Evolutionary conservation across 2,888 invertebrate genomes (phyloP).

Genomic region (Zonitis immaculata): DNA sequence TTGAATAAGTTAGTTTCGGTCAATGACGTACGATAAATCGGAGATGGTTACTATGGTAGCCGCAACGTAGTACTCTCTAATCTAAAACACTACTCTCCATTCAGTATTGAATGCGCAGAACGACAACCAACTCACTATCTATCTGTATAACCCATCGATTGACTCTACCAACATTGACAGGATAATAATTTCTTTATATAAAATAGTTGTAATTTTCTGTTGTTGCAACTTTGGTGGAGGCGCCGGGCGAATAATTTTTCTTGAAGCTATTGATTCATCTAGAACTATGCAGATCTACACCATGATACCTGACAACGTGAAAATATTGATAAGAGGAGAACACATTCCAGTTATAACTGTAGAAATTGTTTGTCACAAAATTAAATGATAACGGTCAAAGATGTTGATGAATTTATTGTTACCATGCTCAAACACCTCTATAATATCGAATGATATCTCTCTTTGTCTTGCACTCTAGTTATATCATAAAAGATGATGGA

Average conservation of each 20-base stretch:
- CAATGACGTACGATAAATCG: slow-evolving; percentile 11
- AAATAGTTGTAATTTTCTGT: neutral
- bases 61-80: slow-evolving; percentile 11
- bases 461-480: neutral
- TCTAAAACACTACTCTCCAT: slow-evolving; percentile 6
- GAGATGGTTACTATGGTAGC: slow-evolving; percentile 14
- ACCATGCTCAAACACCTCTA: neutral
- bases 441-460: neutral
- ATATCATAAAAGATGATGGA: slow-evolving; percentile 25
- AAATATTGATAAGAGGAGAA: too few relatives aligned
- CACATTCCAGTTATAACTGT: too few relatives aligned
- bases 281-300: too few relatives aligned
- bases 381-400: neutral
- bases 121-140: neutral
- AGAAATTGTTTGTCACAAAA: neutral
- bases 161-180: neutral
- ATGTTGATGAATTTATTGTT: neutral
- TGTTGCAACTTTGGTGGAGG: neutral
- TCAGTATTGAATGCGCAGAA: slow-evolving; percentile 19
- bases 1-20: slow-evolving; percentile 8
- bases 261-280: too few relatives aligned
- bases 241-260: neutral
- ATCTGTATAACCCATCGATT: neutral
- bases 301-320: too few relatives aligned
- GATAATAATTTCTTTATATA: neutral